Percentiles rank a stretch among this genome's conserved stretches.
Evolutionary conservation across 2,797 vertebrate genomes (phyloP).

Genomic region (Zenarchopterus dispar): DNA sequence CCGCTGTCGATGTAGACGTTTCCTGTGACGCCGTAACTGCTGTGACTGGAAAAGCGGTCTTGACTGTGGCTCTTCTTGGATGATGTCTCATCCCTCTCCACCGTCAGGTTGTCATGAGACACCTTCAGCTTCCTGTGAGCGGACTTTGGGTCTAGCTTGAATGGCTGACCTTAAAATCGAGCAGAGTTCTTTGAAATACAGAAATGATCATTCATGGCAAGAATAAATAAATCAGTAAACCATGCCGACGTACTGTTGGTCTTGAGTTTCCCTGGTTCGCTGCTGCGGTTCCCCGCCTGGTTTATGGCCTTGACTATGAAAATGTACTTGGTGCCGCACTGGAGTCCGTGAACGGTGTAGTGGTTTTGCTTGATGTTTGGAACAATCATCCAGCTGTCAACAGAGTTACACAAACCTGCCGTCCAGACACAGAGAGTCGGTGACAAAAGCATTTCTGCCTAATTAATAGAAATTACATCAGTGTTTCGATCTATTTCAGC

Average conservation of each 20-base stretch:
- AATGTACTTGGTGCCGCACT: constrained; percentile 97
- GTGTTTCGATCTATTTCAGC: constrained; percentile 31
- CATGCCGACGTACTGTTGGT: constrained; percentile 91
- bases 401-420: constrained; percentile 96
- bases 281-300: constrained; percentile 95
- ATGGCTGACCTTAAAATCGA: constrained; percentile 91
- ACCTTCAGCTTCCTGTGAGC: constrained; percentile 95
- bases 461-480: constrained; percentile 22
- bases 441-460: constrained; percentile 8
- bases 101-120: constrained; percentile 96
- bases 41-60: constrained; percentile 94
- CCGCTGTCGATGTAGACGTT: constrained; percentile 98
- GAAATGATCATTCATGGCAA: background rate
- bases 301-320: constrained; percentile 98
- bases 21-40: constrained; percentile 93
- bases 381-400: constrained; percentile 99
- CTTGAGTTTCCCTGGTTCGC: constrained; percentile 94
- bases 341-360: constrained; percentile 97
- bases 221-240: background rate
- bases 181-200: background rate
- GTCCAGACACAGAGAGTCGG: constrained; percentile 27
- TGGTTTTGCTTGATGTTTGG: constrained; percentile 99
- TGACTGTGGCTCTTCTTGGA: constrained; percentile 97
- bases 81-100: constrained; percentile 94
- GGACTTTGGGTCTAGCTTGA: constrained; percentile 96